These are phyloP conservation scores for Dasysyrphus albostriatus DNA, from an alignment of 2,888 invertebrate species.

Conservation along the genomic window DNA sequence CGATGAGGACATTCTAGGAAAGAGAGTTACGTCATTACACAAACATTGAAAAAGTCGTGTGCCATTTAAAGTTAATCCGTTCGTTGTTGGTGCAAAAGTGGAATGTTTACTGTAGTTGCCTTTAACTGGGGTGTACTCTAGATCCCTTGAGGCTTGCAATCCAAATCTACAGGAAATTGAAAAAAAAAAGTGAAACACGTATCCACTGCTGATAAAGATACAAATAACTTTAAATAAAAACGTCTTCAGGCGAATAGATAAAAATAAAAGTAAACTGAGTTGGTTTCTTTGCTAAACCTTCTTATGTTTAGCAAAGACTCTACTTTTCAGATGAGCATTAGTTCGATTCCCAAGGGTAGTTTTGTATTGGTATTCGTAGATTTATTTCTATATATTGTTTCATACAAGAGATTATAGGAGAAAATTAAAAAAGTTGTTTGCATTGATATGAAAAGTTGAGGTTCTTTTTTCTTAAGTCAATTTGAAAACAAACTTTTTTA, in stretches of 20 bases:
- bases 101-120: conserved; percentile 57
- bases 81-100: conserved; percentile 26
- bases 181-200: conserved; percentile 59
- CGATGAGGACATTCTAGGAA: not conserved
- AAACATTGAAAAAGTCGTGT: conserved; percentile 71
- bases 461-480: not conserved
- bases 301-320: too few relatives aligned
- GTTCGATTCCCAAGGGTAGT: conserved; percentile 2
- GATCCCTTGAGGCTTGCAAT: conserved; percentile 51
- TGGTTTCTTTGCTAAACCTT: not conserved
- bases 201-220: conserved; percentile 24
- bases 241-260: conserved; percentile 29
- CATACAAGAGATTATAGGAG: conserved; percentile 5
- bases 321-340: conserved; percentile 7
- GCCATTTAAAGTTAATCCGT: conserved; percentile 73
- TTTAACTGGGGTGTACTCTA: conserved; percentile 26
- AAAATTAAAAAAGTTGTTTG: conserved; percentile 29
- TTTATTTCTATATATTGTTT: conserved; percentile 3
- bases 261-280: conserved; percentile 3
- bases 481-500: not conserved
- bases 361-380: conserved; percentile 2
- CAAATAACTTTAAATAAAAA: conserved; percentile 43
- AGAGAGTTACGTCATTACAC: conserved; percentile 63
- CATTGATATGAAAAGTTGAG: not conserved
- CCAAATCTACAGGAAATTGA: conserved; percentile 64